Base-by-base conservation (phyloP, 2,888 invertebrate genomes). In the Melipona beecheii region DNA sequence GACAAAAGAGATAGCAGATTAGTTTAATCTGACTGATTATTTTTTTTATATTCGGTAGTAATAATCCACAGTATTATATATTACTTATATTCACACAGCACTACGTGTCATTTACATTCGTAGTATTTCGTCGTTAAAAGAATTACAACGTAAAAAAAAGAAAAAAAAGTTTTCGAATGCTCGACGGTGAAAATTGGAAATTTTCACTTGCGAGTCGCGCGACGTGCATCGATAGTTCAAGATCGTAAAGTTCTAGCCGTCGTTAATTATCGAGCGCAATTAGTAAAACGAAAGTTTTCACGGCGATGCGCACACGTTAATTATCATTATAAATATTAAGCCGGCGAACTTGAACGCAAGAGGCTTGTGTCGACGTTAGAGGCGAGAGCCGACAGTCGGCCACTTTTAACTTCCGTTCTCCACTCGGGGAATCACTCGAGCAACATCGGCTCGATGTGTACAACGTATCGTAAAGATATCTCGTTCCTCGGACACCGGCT, bases 381-480 rank as follows among this genome's bases (percentile, higher is more conserved):
- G 9, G 43, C 43, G 31, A 71, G 65, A 58, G 69, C 43, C 13
- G 74, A 43, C 50, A 68, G 74, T 78, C 75, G 54, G 60, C 68
- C 54, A 64, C 71, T 72, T 74, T 83, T 76, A 77, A 81, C 83
- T 83, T 76, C 75, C 81, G 80, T 81, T 86, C 66, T 54, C 36
- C 49, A 58, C n/a, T n/a, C 50, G 43, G 50, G 52, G 79, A 24
- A 78, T 70, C 62, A 64, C 9, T 66, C 62, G 62, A 49, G 58
- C 15, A 62, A 70, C 70, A 69, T 58, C 75, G 60, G n/a, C 69
- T 73, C 52, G 54, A 49, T 49, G 19, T 56, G 73, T 27, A n/a
- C 52, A 75, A 81, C 74, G 74, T 31, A 31, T 87, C 78, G 69
- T 66, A 65, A 81, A 82, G 79, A 50, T 77, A 71, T 75, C 62